Percentiles rank a stretch among this genome's conserved stretches.
phyloP scores from a whole-genome alignment of 1,140 invertebrate genomes.

The Oppia nitens region DNA sequence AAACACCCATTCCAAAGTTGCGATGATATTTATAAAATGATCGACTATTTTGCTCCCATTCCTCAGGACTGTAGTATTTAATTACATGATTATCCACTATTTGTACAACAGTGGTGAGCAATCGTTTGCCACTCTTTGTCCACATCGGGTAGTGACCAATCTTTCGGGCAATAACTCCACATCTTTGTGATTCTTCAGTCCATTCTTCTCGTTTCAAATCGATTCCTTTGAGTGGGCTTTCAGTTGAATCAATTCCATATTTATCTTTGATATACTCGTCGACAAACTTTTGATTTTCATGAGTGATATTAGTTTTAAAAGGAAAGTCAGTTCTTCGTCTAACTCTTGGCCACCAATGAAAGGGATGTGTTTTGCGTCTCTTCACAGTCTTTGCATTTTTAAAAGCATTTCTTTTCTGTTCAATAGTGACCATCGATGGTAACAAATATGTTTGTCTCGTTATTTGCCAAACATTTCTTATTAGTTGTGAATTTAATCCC shows the following conservation, averaged over 20 bases:
- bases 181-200: slow-evolving; percentile 42
- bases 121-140: slow-evolving; percentile 62
- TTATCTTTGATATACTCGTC: slow-evolving; percentile 53
- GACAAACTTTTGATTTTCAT: slow-evolving; percentile 63
- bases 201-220: slow-evolving; percentile 37
- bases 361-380: slow-evolving; percentile 22
- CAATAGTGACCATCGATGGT: background rate
- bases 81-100: slow-evolving; percentile 90
- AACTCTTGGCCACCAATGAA: slow-evolving; percentile 21
- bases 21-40: slow-evolving; percentile 29
- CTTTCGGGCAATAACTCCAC: slow-evolving; percentile 77
- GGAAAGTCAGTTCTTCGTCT: slow-evolving; percentile 17
- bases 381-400: slow-evolving; percentile 17
- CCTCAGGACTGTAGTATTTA: slow-evolving; percentile 68
- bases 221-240: slow-evolving; percentile 39
- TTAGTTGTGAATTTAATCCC: background rate
- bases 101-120: slow-evolving; percentile 65
- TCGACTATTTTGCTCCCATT: slow-evolving; percentile 33
- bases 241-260: slow-evolving; percentile 29
- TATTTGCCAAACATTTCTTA: background rate
- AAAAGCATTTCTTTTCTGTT: background rate
- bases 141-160: slow-evolving; percentile 85
- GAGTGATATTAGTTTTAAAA: slow-evolving; percentile 43
- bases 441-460: background rate
- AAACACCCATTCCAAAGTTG: slow-evolving; percentile 38